Percentiles rank a stretch among this genome's conserved stretches.
phyloP scores from a whole-genome alignment of 2,888 invertebrate species.

The Unio pictorum region DNA sequence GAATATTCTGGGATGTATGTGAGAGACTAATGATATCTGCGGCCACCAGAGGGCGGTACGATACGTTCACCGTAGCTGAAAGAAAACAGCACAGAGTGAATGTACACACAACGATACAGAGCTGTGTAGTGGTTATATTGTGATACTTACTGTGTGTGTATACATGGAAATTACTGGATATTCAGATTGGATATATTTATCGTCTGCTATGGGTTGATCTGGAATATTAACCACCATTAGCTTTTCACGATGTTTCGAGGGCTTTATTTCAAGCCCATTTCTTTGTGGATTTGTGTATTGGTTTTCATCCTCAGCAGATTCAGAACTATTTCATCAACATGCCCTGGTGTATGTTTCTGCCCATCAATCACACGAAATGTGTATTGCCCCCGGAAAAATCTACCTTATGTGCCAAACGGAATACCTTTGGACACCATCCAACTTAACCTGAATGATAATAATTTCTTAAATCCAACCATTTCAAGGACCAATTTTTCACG shows the following conservation, averaged over 20 bases:
- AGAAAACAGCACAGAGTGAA: no score
- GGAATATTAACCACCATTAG: neutral
- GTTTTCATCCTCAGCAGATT: slow-evolving; percentile 18
- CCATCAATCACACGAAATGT: slow-evolving; percentile 63
- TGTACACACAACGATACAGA: no score
- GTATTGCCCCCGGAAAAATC: slow-evolving; percentile 63
- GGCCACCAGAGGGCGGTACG: no score
- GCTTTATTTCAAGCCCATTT: slow-evolving; percentile 6
- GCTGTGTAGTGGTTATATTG: no score
- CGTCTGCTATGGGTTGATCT: slow-evolving; percentile 6
- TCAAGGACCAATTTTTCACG: slow-evolving; percentile 62
- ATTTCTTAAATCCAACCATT: slow-evolving; percentile 57
- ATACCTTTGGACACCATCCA: slow-evolving; percentile 63
- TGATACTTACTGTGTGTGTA: neutral
- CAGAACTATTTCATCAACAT: slow-evolving; percentile 30
- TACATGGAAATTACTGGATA: neutral
- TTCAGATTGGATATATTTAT: slow-evolving; percentile 1
- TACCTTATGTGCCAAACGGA: slow-evolving; percentile 62
- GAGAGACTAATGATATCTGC: no score
- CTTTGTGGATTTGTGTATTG: slow-evolving; percentile 15
- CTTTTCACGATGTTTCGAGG: slow-evolving; percentile 11
- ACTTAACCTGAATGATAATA: slow-evolving; percentile 66
- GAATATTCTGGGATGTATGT: no score
- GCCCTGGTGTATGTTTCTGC: slow-evolving; percentile 68
- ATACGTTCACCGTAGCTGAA: no score